Evolutionary conservation across 1,140 invertebrate genomes (phyloP).

Genomic region (Drepana arcuata): DNA sequence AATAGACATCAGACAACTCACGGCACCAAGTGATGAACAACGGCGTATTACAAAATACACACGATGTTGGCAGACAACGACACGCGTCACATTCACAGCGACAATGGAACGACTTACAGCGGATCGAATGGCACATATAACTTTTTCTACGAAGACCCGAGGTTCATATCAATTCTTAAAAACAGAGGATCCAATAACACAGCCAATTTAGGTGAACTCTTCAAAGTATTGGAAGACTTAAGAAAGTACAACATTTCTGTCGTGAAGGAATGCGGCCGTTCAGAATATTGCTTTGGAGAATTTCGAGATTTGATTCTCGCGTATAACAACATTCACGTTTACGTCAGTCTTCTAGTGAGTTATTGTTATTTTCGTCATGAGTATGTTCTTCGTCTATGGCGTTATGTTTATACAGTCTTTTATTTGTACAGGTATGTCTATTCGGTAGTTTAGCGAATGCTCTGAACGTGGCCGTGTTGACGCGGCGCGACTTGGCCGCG

Average conservation of each 20-base stretch:
- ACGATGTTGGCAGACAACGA: slow-evolving; percentile 44
- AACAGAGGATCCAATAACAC: slow-evolving; percentile 38
- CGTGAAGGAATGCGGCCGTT: slow-evolving; percentile 42
- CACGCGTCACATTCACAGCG: slow-evolving; percentile 14
- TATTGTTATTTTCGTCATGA: too few relatives aligned
- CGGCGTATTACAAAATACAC: slow-evolving; percentile 8
- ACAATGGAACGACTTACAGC: slow-evolving; percentile 17
- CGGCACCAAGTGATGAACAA: slow-evolving; percentile 35
- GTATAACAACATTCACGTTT: slow-evolving; percentile 58
- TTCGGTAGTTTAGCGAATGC: slow-evolving; percentile 93
- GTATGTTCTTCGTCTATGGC: too few relatives aligned
- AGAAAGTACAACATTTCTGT: slow-evolving; percentile 49
- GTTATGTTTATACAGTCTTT: too few relatives aligned
- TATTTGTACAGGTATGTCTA: slow-evolving; percentile 78
- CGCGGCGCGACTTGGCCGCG: slow-evolving; percentile 84
- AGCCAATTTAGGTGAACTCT: slow-evolving; percentile 35
- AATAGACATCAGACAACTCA: neutral
- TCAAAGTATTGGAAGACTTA: slow-evolving; percentile 39
- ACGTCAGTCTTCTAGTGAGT: slow-evolving; percentile 60
- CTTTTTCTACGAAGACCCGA: slow-evolving; percentile 35
- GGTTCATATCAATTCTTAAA: slow-evolving; percentile 40
- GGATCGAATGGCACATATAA: slow-evolving; percentile 25
- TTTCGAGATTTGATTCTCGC: slow-evolving; percentile 46
- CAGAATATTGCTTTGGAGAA: slow-evolving; percentile 52
- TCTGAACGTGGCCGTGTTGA: slow-evolving; percentile 91